Evolutionary conservation across 2,797 vertebrate species (phyloP).

Genomic region (Spheniscus humboldti): DNA sequence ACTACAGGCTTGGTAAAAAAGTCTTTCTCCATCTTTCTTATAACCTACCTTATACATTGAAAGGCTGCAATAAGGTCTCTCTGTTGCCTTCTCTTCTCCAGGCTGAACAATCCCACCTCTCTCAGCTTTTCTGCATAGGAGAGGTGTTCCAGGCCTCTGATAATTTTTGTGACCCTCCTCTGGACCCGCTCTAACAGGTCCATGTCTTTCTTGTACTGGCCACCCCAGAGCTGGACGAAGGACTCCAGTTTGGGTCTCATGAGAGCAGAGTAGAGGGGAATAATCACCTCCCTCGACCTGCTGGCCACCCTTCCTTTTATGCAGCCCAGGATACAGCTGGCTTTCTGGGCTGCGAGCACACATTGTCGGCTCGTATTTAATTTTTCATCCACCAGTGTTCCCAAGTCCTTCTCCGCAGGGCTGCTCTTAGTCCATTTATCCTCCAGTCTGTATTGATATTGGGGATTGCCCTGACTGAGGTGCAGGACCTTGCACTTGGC

Average conservation of each 20-base stretch:
- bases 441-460: not conserved
- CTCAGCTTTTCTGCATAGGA: not conserved
- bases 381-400: not conserved
- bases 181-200: not conserved
- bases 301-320: not conserved
- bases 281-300: not conserved
- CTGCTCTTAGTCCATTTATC: not conserved
- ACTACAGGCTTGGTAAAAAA: not conserved
- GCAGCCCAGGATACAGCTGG: not conserved
- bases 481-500: not conserved
- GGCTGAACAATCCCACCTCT: not conserved
- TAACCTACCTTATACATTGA: fast-evolving
- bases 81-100: not conserved
- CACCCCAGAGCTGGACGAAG: not conserved
- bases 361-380: not conserved
- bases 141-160: not conserved
- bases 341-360: not conserved
- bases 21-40: not conserved
- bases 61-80: not conserved
- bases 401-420: not conserved
- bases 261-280: not conserved
- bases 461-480: not conserved
- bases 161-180: not conserved
- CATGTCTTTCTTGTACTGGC: not conserved
- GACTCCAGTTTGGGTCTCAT: not conserved